Conservation (phyloP, 2,797 vertebrate species). For the Chaunax sp. region DNA sequence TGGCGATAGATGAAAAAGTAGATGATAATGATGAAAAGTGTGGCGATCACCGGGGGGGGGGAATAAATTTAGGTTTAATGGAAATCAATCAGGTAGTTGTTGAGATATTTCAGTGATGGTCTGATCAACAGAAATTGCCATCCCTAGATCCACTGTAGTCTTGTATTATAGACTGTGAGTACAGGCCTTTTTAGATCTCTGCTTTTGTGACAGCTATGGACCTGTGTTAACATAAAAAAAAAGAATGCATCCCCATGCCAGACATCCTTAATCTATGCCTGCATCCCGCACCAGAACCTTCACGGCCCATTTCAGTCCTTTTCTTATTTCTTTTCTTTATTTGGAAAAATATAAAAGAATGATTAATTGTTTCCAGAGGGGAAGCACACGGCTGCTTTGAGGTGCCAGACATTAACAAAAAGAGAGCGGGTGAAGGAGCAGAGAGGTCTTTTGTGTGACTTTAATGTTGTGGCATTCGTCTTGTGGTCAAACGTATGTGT, state of each 20-base stretch:
- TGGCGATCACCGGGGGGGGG: no score
- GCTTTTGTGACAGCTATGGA: neutral
- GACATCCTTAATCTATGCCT: neutral
- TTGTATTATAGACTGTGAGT: no score
- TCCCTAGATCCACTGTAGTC: no score
- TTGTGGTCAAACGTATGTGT: conserved; percentile 57
- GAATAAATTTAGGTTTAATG: neutral
- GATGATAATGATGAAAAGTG: no score
- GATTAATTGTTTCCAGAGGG: conserved; percentile 45
- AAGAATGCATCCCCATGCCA: neutral
- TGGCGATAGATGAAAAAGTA: no score
- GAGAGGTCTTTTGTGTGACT: conserved; percentile 50
- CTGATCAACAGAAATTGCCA: no score
- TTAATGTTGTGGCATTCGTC: conserved; percentile 42
- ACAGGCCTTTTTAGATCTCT: neutral
- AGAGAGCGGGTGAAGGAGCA: conserved; percentile 4
- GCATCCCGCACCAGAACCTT: neutral
- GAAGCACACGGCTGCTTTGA: conserved; percentile 28
- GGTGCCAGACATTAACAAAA: conserved; percentile 29
- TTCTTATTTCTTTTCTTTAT: neutral
- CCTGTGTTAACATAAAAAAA: conserved; percentile 1
- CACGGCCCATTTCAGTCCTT: neutral
- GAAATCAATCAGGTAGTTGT: neutral
- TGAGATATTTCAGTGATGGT: no score
- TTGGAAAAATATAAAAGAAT: conserved; percentile 18